A percentile compares a stretch with the other conserved stretches of the same genome.
Evolutionary conservation across 1,140 invertebrate species (phyloP).

Genomic region (Drosophila nigrodunni): DNA sequence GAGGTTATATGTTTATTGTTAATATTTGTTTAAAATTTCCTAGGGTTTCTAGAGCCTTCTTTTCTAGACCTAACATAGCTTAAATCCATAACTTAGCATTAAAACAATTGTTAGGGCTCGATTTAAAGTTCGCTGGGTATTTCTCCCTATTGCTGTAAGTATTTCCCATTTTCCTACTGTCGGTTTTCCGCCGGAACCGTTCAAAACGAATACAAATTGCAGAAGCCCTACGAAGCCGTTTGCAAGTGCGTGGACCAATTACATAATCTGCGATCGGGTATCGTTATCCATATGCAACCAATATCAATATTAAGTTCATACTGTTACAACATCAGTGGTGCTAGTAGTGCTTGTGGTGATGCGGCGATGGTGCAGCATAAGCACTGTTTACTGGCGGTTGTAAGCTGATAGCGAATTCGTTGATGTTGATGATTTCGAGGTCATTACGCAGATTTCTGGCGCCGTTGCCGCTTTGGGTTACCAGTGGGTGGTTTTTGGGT

Average conservation of each 20-base stretch:
- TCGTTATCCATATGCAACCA: slow-evolving; percentile 40
- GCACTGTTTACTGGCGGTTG: slow-evolving; percentile 17
- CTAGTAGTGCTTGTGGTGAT: slow-evolving; percentile 4
- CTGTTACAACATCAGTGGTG: slow-evolving; percentile 59
- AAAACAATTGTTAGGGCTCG: too few relatives aligned
- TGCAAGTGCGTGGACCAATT: slow-evolving; percentile 54
- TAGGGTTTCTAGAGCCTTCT: too few relatives aligned
- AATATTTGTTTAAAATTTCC: too few relatives aligned
- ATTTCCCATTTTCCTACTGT: background rate
- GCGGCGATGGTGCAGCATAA: background rate
- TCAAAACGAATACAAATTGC: background rate
- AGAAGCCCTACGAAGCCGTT: slow-evolving; percentile 40
- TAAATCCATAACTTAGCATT: too few relatives aligned
- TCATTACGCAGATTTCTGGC: slow-evolving; percentile 65
- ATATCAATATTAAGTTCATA: slow-evolving; percentile 78
- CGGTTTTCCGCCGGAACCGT: slow-evolving; percentile 22
- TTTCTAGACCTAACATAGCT: too few relatives aligned
- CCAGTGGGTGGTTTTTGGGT: slow-evolving; percentile 31
- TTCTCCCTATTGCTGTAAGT: background rate
- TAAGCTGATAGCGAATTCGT: slow-evolving; percentile 44
- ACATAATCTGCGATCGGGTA: slow-evolving; percentile 48
- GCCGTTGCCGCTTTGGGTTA: slow-evolving; percentile 49
- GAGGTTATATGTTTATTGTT: too few relatives aligned
- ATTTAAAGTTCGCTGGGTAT: too few relatives aligned
- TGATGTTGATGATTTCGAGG: slow-evolving; percentile 56